Percentiles rank a stretch among this genome's conserved stretches.
Evolutionary conservation across 23 tunicate species (phyloP).

Genomic region (Ascidia mentula): DNA sequence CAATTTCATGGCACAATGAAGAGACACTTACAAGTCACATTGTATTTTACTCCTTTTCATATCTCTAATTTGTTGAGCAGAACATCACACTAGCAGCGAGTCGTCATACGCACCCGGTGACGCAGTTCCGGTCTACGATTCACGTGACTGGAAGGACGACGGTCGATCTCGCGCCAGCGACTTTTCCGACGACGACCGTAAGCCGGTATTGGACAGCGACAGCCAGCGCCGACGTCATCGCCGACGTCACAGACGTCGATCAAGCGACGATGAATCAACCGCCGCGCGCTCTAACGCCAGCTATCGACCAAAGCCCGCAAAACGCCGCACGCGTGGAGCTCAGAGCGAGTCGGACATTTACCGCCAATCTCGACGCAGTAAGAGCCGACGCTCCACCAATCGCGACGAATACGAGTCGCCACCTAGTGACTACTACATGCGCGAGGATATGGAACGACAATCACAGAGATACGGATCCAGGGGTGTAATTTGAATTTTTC

Average conservation of each 20-base stretch:
- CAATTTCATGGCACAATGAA: too few relatives aligned
- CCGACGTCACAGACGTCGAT: not conserved
- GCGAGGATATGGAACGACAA: conserved; percentile 42
- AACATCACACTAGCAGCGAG: not conserved
- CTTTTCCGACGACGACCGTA: conserved; percentile 17
- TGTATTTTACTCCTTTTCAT: too few relatives aligned
- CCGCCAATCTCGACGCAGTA: conserved; percentile 44
- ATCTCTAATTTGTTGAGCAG: not conserved
- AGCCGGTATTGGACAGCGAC: conserved; percentile 18
- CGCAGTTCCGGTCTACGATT: not conserved
- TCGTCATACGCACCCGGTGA: conserved; percentile 16
- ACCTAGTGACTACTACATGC: conserved; percentile 73
- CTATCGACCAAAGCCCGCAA: conserved; percentile 38
- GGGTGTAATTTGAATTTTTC: conserved; percentile 21
- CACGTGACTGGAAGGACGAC: not conserved
- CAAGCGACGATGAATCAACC: conserved; percentile 2
- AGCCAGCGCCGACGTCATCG: conserved; percentile 5
- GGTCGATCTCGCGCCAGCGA: not conserved
- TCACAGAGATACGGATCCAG: conserved; percentile 9
- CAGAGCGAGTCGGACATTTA: conserved; percentile 54
- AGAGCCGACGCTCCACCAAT: not conserved
- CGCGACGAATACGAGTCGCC: conserved; percentile 75
- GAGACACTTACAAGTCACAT: too few relatives aligned
- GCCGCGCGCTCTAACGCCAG: conserved; percentile 35
- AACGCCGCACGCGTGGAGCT: conserved; percentile 26